Base-by-base conservation (phyloP, 2,797 vertebrate genomes). In the Arnoldichthys spilopterus region DNA sequence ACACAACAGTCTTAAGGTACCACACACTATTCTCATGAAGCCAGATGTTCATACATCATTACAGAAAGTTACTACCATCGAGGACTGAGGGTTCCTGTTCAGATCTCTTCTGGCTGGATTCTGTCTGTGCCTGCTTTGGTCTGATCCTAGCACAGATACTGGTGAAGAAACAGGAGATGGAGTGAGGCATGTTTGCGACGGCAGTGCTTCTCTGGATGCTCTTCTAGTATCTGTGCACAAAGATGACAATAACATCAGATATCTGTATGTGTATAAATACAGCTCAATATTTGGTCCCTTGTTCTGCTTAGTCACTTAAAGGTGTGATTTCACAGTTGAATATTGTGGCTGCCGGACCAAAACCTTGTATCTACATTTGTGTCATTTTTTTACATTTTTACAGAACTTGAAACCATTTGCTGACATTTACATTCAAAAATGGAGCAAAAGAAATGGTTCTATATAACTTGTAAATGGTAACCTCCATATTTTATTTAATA, bases 51-150 rank as follows among this genome's bases (percentile, higher is more conserved):
- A 45, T 7, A 15, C 45, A 5, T 45, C 37, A 66, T 45, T 15
- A n/a, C 4, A n/a, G 61, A 37, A 20, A 2, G 12, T 6, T 4
- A 18, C 77, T 85, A 85, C 84, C 81, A 63, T 16, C 28, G 76
- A 83, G 16, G 76, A 71, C 51, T 56, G 79, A 49, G 0, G 69
- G 12, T 54, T 81, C 56, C 63, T 71, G 15, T 53, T 68, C 37
- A 72, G 26, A 66, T 20, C 32, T 24, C 34, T 78, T 13, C 11
- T 75, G 61, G 15, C 11, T 51, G 74, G 32, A 62, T 64, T 64
- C 30, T 72, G 40, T 9, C 58, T 74, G 16, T 40, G 34, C 43
- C 16, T 61, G 49, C 6, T n/a, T 51, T n/a, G 51, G 45, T 16
- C 30, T 43, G 79, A 58, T 40, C 26, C n/a, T 74, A 54, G 72